A percentile compares a stretch with the other conserved stretches of the same genome.
Evolutionary conservation across 2,113 vertebrate genomes (phyloP).

Genomic region (Corydoras maculifer): DNA sequence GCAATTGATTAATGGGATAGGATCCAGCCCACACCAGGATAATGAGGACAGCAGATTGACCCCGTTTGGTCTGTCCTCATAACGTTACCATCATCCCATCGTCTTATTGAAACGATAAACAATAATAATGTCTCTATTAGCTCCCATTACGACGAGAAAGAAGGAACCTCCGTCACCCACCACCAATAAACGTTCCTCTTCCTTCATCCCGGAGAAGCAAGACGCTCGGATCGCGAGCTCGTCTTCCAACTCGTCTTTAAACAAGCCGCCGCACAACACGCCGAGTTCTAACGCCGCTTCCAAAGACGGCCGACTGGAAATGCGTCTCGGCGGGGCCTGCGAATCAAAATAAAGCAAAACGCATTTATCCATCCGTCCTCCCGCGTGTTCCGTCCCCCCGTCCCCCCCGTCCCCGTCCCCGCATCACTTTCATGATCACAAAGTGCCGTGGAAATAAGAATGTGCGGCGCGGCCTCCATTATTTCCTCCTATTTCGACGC

Average conservation of each 20-base stretch:
- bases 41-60: too few species aligned
- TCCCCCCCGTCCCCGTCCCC: neutral
- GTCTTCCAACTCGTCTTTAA: neutral
- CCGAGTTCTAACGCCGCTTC: neutral
- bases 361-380: neutral
- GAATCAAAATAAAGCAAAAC: constrained; percentile 1
- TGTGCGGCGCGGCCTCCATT: constrained; percentile 15
- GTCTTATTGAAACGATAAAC: too few species aligned
- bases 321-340: neutral
- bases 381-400: constrained; percentile 11
- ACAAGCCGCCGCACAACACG: neutral
- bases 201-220: too few species aligned
- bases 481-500: constrained; percentile 24
- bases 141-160: too few species aligned
- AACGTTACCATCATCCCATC: too few species aligned
- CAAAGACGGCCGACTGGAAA: neutral
- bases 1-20: too few species aligned
- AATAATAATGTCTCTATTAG: too few species aligned
- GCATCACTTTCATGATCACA: constrained; percentile 23
- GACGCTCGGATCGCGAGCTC: too few species aligned
- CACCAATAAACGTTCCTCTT: too few species aligned
- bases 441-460: constrained; percentile 23
- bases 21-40: too few species aligned
- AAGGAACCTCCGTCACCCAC: too few species aligned
- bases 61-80: too few species aligned